A percentile compares a stretch with the other conserved stretches of the same genome.
phyloP scores from a whole-genome alignment of 2,888 invertebrate genomes.

The Rhagonycha fulva region DNA sequence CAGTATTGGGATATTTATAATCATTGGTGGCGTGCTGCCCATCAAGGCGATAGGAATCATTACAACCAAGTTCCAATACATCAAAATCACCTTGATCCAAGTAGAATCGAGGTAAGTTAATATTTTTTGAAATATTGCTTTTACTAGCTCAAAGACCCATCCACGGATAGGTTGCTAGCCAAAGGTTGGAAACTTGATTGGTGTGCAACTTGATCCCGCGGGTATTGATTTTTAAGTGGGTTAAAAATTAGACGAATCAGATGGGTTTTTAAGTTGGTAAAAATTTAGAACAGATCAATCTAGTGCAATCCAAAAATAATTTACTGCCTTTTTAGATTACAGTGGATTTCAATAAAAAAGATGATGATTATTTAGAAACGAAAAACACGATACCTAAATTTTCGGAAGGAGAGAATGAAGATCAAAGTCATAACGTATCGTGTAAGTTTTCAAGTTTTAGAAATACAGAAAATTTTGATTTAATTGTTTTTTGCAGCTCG shows the following conservation, averaged over 20 bases:
- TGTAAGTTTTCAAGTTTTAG: constrained; percentile 35
- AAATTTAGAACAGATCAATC: too few relatives aligned
- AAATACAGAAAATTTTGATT: not conserved
- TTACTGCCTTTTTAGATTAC: constrained; percentile 45
- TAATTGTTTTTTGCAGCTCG: constrained; percentile 48
- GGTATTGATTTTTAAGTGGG: too few relatives aligned
- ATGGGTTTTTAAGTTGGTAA: too few relatives aligned
- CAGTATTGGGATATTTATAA: not conserved
- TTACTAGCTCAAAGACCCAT: not conserved
- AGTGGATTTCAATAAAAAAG: constrained; percentile 44
- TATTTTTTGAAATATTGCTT: not conserved
- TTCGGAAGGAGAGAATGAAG: constrained; percentile 46
- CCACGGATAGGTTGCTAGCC: not conserved
- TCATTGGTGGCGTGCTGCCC: not conserved
- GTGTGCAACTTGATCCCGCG: too few relatives aligned
- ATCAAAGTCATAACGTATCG: constrained; percentile 15
- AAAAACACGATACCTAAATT: constrained; percentile 46
- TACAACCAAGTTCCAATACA: not conserved
- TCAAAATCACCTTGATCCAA: not conserved
- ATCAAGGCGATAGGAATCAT: not conserved
- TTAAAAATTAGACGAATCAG: too few relatives aligned
- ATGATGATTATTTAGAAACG: constrained; percentile 44
- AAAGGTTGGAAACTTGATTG: too few relatives aligned
- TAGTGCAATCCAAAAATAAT: not conserved
- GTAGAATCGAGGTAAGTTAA: not conserved